Percentiles rank a stretch among this genome's conserved stretches.
Conservation (phyloP, 2,113 vertebrate genomes). For the Anser cygnoides region DNA sequence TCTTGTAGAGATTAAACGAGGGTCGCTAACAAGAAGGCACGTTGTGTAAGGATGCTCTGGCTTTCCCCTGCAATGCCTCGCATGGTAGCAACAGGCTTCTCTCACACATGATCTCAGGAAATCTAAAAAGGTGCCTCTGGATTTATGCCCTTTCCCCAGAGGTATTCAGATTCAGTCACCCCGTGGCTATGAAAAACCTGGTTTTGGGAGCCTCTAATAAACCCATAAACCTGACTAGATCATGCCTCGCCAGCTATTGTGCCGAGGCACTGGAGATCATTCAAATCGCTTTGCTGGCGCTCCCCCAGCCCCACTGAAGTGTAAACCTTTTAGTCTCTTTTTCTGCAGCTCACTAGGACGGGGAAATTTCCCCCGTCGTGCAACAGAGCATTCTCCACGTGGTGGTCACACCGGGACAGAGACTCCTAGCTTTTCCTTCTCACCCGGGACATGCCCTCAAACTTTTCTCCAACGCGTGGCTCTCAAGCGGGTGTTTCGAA, state of each 20-base stretch:
- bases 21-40: not conserved
- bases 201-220: not conserved
- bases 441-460: not conserved
- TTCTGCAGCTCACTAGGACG: not conserved
- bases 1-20: not conserved
- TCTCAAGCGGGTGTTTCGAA: not conserved
- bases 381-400: not conserved
- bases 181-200: not conserved
- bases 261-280: not conserved
- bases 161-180: not conserved
- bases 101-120: not conserved
- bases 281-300: not conserved
- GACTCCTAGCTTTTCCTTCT: not conserved
- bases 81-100: not conserved
- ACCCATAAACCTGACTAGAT: not conserved
- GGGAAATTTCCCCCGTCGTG: not conserved
- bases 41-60: constrained; percentile 3
- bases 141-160: not conserved
- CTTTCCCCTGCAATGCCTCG: not conserved
- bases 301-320: not conserved
- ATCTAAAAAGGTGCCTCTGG: not conserved
- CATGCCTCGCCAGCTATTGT: rapidly evolving
- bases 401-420: not conserved
- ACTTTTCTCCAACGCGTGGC: not conserved
- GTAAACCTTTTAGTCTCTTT: not conserved